phyloP scores from a whole-genome alignment of 2,888 invertebrate species.

The Synanthedon tipuliformis region DNA sequence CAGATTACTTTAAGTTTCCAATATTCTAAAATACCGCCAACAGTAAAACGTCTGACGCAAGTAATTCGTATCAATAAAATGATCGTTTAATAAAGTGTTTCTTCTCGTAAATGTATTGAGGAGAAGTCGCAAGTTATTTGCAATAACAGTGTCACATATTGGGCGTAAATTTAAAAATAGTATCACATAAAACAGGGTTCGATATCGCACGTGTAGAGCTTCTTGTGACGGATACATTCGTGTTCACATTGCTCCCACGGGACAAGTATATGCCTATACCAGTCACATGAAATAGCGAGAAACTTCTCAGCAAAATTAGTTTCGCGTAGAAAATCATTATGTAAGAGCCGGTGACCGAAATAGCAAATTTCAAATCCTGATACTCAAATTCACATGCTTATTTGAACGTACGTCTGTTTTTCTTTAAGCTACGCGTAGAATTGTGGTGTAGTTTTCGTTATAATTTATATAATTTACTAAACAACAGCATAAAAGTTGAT shows the following conservation, averaged over 20 bases:
- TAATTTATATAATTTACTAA: too few relatives aligned
- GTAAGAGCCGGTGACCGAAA: too few relatives aligned
- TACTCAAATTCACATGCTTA: too few relatives aligned
- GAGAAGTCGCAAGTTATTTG: not conserved
- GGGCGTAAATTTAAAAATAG: constrained; percentile 18
- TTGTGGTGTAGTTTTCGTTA: too few relatives aligned
- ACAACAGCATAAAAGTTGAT: too few relatives aligned
- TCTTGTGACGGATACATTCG: constrained; percentile 23
- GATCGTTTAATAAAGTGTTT: not conserved
- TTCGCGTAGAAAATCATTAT: too few relatives aligned
- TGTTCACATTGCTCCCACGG: constrained; percentile 12
- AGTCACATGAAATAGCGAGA: not conserved
- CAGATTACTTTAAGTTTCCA: too few relatives aligned
- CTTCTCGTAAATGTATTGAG: not conserved
- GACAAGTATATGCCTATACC: constrained; percentile 14
- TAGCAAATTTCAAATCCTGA: too few relatives aligned
- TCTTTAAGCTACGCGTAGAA: too few relatives aligned
- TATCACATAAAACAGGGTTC: constrained; percentile 8
- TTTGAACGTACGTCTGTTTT: too few relatives aligned
- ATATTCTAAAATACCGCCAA: too few relatives aligned
- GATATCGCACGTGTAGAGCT: constrained; percentile 20
- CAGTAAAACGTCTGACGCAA: too few relatives aligned
- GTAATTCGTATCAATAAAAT: not conserved
- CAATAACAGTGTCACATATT: not conserved
- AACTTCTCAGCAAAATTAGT: not conserved